Conservation (phyloP, 2,797 vertebrate genomes). For the Neostethus bicornis region DNA sequence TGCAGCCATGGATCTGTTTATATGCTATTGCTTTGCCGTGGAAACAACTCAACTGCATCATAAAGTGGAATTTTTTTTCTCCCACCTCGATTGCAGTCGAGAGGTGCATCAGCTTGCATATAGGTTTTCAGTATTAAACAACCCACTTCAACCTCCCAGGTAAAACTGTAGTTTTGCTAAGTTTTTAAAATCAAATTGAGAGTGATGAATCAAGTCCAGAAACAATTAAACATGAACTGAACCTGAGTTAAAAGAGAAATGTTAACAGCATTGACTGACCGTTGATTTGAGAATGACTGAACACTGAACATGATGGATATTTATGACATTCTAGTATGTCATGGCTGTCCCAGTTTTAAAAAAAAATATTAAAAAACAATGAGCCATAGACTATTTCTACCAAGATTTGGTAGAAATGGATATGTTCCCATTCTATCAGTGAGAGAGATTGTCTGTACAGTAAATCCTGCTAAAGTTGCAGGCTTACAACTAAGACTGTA, state of each 20-base stretch:
- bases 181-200: too few species aligned
- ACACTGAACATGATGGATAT: slow-evolving; percentile 25
- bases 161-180: too few species aligned
- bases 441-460: neutral
- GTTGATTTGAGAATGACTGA: slow-evolving; percentile 6
- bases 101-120: too few species aligned
- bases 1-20: slow-evolving; percentile 28
- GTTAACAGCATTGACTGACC: slow-evolving; percentile 27
- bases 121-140: too few species aligned
- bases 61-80: slow-evolving; percentile 47
- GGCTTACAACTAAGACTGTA: neutral
- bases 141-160: too few species aligned
- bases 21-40: slow-evolving; percentile 43
- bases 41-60: slow-evolving; percentile 48
- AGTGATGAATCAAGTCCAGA: too few species aligned
- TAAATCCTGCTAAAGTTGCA: neutral
- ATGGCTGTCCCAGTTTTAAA: slow-evolving; percentile 49
- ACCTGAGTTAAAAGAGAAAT: slow-evolving; percentile 28
- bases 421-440: neutral
- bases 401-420: slow-evolving; percentile 5
- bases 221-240: slow-evolving; percentile 26
- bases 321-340: slow-evolving; percentile 31
- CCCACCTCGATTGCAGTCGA: too few species aligned
- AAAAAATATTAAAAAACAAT: slow-evolving; percentile 31
- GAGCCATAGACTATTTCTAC: slow-evolving; percentile 6